Evolutionary conservation across 2,888 invertebrate species (phyloP), one percentile per base, ranked within the genome.

Genomic region (Marasmarcha lunaedactyla): DNA sequence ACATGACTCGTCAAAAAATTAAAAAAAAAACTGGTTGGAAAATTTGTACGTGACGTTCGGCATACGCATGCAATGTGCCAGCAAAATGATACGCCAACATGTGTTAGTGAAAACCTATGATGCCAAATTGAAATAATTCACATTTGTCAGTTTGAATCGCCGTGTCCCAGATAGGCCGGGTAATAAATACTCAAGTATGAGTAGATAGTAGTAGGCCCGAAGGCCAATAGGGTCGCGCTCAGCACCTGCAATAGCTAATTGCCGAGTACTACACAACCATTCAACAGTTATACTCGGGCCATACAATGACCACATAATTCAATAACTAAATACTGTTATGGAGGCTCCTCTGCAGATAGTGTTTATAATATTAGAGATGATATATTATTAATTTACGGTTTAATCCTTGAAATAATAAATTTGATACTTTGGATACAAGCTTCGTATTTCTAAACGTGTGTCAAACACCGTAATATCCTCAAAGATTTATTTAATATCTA

Each of bases 221-320:
- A 65, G 72, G 76, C 70, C 72, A 70, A 59, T 30, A 54, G 69
- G 73, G 67, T 71, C 70, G 71, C 64, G 68, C 70, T 77, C 73
- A 70, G 71, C 78, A 77, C 71, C 71, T 73, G 72, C 58, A 69
- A 40, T 41, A 37, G 69, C 71, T 78, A 77, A 78, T 81, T 78
- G 71, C 76, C 68, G 67, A 69, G 63, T 72, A 72, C 51, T 47
- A 44, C 51, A 50, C 53, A 51, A 54, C 54, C 59, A 58, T 63
- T 65, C 56, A 70, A 72, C 71, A 67, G 71, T 71, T 78, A 77
- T 57, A 62, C 55, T 50, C 50, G 50, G 13, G 33, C n/a, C 30
- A 30, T 20, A 20, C 20, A 7, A 20, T n/a, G n/a, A n/a, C 6
- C 30, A 11, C 30, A 30, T 30, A 30, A 30, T 30, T 30, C 41